Evolutionary conservation across 2,797 vertebrate species (phyloP).

Genomic region (Notamacropus eugenii): DNA sequence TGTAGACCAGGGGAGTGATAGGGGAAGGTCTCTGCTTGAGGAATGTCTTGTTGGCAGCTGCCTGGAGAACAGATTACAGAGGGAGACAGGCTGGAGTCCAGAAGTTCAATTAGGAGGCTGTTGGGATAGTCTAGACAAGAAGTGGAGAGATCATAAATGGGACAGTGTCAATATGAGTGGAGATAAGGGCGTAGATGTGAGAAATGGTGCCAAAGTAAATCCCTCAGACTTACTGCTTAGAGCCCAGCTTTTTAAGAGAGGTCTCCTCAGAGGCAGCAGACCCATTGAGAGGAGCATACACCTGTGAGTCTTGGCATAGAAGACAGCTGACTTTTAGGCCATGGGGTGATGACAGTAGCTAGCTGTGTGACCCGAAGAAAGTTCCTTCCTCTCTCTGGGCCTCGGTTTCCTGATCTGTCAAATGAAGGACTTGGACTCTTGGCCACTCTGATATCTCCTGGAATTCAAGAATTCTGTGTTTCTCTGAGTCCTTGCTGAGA

Average conservation of each 20-base stretch:
- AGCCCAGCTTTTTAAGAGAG: neutral
- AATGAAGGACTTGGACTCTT: neutral
- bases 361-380: neutral
- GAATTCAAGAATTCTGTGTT: neutral
- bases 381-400: neutral
- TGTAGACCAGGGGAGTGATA: neutral
- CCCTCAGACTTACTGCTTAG: neutral
- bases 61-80: neutral
- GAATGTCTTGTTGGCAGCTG: neutral
- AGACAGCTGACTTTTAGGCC: neutral
- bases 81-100: neutral
- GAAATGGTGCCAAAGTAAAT: neutral
- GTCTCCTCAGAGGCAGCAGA: neutral
- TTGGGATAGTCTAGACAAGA: neutral
- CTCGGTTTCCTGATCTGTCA: neutral
- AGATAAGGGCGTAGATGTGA: neutral
- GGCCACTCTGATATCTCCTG: neutral
- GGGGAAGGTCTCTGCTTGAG: neutral
- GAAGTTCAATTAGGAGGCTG: neutral
- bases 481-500: neutral
- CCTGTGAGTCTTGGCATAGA: neutral
- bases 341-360: neutral
- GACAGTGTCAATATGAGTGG: neutral
- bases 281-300: neutral
- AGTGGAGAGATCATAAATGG: neutral